Conservation (phyloP, 1,140 invertebrate species). For the Trichonephila clavipes region DNA sequence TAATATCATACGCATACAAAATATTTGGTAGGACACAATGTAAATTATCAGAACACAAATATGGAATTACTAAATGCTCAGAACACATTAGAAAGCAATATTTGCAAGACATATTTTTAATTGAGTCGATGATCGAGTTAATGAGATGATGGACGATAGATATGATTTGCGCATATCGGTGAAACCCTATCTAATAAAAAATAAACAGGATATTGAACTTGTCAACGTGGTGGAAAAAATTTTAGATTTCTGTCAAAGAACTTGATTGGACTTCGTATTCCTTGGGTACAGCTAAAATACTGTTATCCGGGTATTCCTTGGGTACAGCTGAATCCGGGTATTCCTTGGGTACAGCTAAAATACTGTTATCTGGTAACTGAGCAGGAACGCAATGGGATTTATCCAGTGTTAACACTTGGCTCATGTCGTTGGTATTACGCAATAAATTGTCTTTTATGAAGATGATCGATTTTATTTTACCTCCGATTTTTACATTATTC, state of each 20-base stretch:
- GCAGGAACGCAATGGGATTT: not conserved
- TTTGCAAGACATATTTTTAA: not conserved
- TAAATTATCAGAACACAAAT: not conserved
- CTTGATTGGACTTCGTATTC: not conserved
- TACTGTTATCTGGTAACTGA: not conserved
- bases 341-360: no score
- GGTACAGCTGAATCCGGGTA: no score
- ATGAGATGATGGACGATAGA: not conserved
- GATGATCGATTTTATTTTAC: not conserved
- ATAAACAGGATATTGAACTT: not conserved
- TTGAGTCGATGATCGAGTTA: not conserved
- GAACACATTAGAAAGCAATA: not conserved
- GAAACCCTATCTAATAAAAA: not conserved
- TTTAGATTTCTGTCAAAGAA: not conserved
- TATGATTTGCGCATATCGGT: not conserved
- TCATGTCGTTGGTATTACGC: not conserved
- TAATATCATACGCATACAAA: not conserved
- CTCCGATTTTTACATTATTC: not conserved
- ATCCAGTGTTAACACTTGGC: not conserved
- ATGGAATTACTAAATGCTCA: not conserved
- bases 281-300: no score
- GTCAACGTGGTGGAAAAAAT: not conserved
- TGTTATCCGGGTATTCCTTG: no score
- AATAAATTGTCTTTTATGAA: not conserved
- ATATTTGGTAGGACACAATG: constrained; percentile 34